Base-by-base conservation (phyloP, 2,888 invertebrate species). In the Hedychridium roseum region DNA sequence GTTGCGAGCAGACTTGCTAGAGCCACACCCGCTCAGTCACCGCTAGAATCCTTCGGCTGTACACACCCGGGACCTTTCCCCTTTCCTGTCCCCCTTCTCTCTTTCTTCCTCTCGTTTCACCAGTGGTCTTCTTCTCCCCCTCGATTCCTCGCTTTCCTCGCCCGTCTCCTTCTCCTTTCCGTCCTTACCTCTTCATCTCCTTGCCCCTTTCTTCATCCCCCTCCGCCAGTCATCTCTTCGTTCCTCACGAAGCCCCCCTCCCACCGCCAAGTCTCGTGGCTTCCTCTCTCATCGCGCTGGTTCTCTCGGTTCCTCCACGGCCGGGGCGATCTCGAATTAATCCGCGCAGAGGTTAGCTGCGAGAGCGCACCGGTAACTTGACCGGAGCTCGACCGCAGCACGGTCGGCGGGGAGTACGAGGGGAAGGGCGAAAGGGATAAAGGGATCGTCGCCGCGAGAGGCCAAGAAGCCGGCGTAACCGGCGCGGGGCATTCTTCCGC, bases 301-400 rank as follows among this genome's bases (percentile, higher is more conserved):
- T n/a, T n/a, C n/a, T n/a, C n/a, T n/a, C n/a, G n/a, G n/a, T n/a
- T n/a, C n/a, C n/a, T n/a, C n/a, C n/a, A n/a, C n/a, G n/a, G n/a
- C n/a, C n/a, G n/a, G n/a, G 3, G 7, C 37, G 70, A 73, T 70
- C 69, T 72, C 61, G 69, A 73, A 74, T 74, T 71, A 73, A 73
- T 71, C 64, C 64, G 30, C 43, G 41, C 35, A 50, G 66, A 68
- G 68, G 68, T 73, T 70, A 70, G 68, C 63, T 50, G 54, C 59
- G 38, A 54, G 55, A 53, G 59, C 48, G 57, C 56, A 67, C 58
- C 68, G 69, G 71, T 73, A 72, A 73, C 70, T 68, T 65, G 70
- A 71, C 71, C 73, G 65, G 60, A 60, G 63, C 58, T 50, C 58
- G 64, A 50, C 59, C 60, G 58, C 49, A 59, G 55, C 57, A n/a